Evolutionary conservation across 2,113 vertebrate species (phyloP), one percentile per base, ranked within the genome.

Genomic region (Mola mola): DNA sequence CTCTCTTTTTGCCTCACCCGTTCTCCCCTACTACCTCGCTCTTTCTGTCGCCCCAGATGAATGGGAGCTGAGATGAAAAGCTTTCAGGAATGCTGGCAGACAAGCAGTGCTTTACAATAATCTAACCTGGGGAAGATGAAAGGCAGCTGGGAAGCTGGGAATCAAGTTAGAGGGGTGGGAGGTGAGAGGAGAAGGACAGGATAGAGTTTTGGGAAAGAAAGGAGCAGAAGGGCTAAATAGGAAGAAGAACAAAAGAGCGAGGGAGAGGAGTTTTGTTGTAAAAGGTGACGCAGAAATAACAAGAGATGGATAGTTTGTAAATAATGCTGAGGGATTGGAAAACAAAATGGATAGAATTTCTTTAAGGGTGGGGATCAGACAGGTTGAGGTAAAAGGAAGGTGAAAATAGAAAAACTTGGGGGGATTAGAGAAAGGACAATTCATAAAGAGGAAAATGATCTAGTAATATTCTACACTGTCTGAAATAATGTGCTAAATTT

Each of bases 31-130:
- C 75, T 61, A 61, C 13, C 42, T 67, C 62, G 1, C 71, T 51
- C 53, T 40, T 50, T 72, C 77, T 76, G 77, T 82, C 78, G 81
- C 82, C 81, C 83, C 69, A 79, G 87, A 88, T 87, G 90, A 87
- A 89, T 84, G 46, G 52, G 68, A 87, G 83, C 72, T 63, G 74
- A 86, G 87, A 89, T 90, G 87, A 90, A 89, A 90, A 82, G 90
- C 89, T 90, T 91, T 85, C 84, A 88, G 87, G 87, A 91, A 88
- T 82, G 71, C 83, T 87, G 85, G 85, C 86, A 89, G 90, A 89
- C 86, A 88, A 84, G 72, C 85, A 89, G 81, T 82, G 81, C 81
- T 89, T 90, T 88, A 90, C 83, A 79, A 88, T 90, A 89, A 92
- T 90, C 88, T 90, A 88, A 91, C 88, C 88, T 88, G 82, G 79